Evolutionary conservation across 2,888 invertebrate species (phyloP).

Genomic region (Machimus rusticus): DNA sequence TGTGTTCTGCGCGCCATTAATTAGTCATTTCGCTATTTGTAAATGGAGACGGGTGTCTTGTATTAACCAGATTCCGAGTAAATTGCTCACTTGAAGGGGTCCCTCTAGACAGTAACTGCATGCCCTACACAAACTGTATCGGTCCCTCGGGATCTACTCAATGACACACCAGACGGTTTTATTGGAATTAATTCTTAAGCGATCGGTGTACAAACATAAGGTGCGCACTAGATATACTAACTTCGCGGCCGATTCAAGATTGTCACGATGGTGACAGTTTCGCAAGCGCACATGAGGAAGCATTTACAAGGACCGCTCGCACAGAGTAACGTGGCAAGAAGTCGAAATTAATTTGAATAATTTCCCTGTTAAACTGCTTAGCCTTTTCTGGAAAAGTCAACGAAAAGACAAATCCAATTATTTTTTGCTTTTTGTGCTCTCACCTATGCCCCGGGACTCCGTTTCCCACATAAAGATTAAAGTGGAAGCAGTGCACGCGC

Average conservation of each 20-base stretch:
- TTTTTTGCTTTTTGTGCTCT: not conserved
- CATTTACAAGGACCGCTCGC: not conserved
- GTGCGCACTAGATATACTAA: constrained; percentile 47
- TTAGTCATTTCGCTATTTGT: constrained; percentile 54
- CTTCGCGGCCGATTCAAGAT: not conserved
- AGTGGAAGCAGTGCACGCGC: not conserved
- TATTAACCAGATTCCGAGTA: constrained; percentile 53
- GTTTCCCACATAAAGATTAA: not conserved
- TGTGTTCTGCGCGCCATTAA: constrained; percentile 54
- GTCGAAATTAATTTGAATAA: constrained; percentile 7
- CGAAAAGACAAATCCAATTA: not conserved
- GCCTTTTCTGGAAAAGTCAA: not conserved
- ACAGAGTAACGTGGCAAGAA: not conserved
- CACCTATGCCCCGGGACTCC: not conserved
- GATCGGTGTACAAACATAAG: constrained; percentile 38
- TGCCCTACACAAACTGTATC: constrained; percentile 59
- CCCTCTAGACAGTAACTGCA: constrained; percentile 32
- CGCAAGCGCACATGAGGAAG: not conserved
- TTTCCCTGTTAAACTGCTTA: not conserved
- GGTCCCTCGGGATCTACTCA: constrained; percentile 58
- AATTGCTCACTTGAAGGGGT: constrained; percentile 49
- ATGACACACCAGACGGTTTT: constrained; percentile 55
- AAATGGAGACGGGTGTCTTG: constrained; percentile 53
- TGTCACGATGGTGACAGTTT: constrained; percentile 38
- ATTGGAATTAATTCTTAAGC: constrained; percentile 53